These are phyloP conservation scores for Lobophora halterata DNA, from an alignment of 2,888 invertebrate species.

Conservation along the genomic window DNA sequence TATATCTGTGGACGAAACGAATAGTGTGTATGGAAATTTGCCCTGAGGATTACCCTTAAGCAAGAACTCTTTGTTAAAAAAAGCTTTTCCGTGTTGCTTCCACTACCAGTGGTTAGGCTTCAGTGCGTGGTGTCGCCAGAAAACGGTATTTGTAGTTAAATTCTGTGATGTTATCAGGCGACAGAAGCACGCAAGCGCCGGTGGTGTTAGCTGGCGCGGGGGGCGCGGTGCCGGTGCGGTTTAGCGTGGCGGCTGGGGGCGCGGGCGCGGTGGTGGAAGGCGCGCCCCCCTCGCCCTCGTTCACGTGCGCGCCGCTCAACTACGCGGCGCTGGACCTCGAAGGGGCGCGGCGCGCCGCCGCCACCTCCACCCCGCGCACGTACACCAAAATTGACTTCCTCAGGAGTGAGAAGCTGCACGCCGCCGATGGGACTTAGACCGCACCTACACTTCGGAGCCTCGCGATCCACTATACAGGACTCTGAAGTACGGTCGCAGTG, in stretches of 20 bases:
- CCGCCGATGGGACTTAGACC: conserved; percentile 38
- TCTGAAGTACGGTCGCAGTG: too few relatives aligned
- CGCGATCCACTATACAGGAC: neutral
- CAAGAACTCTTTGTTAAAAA: too few relatives aligned
- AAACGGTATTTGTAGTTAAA: too few relatives aligned
- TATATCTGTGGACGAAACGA: too few relatives aligned
- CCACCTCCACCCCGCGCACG: conserved; percentile 75
- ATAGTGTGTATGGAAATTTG: too few relatives aligned
- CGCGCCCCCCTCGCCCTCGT: conserved; percentile 15
- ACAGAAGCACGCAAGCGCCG: conserved; percentile 25
- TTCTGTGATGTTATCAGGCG: too few relatives aligned
- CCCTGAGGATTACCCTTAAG: too few relatives aligned
- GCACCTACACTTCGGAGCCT: conserved; percentile 29
- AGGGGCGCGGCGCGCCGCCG: conserved; percentile 48
- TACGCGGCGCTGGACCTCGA: conserved; percentile 73
- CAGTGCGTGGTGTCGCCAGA: too few relatives aligned
- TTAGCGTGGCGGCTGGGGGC: conserved; percentile 31
- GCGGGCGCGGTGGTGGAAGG: conserved; percentile 5
- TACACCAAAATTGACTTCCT: conserved; percentile 92
- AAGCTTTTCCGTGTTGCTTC: too few relatives aligned
- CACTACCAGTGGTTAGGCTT: too few relatives aligned
- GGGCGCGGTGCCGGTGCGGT: conserved; percentile 37
- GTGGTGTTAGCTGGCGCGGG: conserved; percentile 37
- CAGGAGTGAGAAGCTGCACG: conserved; percentile 76
- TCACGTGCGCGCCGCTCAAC: conserved; percentile 45